These are phyloP conservation scores for Lydus trimaculatus DNA, from an alignment of 2,888 invertebrate genomes.

Conservation along the genomic window DNA sequence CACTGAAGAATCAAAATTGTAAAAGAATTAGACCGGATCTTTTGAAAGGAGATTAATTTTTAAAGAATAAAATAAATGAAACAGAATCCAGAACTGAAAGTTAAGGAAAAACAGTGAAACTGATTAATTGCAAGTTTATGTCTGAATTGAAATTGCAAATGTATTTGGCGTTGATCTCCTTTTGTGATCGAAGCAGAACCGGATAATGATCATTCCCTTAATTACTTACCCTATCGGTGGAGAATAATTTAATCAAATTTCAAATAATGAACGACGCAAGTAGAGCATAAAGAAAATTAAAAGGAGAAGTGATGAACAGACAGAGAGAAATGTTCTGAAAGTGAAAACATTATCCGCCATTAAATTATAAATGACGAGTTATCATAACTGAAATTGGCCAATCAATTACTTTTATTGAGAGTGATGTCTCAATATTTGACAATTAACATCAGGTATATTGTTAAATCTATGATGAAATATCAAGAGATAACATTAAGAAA, in stretches of 20 bases:
- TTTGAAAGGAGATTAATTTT: slow-evolving; percentile 9
- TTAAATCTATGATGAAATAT: too few relatives aligned
- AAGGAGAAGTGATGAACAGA: slow-evolving; percentile 37
- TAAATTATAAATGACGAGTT: slow-evolving; percentile 33
- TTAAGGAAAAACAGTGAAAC: slow-evolving; percentile 35
- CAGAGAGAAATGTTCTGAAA: slow-evolving; percentile 33
- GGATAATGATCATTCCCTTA: slow-evolving; percentile 52
- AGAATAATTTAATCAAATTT: slow-evolving; percentile 52
- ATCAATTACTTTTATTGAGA: slow-evolving; percentile 32
- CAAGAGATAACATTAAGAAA: too few relatives aligned
- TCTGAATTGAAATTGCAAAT: slow-evolving; percentile 37
- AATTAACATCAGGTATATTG: neutral
- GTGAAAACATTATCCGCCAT: slow-evolving; percentile 38
- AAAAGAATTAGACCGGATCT: slow-evolving; percentile 6
- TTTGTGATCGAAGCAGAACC: slow-evolving; percentile 38
- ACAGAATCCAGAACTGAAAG: slow-evolving; percentile 16
- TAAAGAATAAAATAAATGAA: slow-evolving; percentile 15
- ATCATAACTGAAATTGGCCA: slow-evolving; percentile 30
- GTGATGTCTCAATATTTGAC: neutral
- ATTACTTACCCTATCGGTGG: slow-evolving; percentile 52
- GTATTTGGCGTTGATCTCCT: slow-evolving; percentile 33
- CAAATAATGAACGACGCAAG: slow-evolving; percentile 39
- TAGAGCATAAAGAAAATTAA: slow-evolving; percentile 41
- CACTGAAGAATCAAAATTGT: slow-evolving; percentile 24
- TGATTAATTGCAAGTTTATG: slow-evolving; percentile 45